Base-by-base conservation (phyloP, 2,797 vertebrate genomes). In the Clarias platycephalus region DNA sequence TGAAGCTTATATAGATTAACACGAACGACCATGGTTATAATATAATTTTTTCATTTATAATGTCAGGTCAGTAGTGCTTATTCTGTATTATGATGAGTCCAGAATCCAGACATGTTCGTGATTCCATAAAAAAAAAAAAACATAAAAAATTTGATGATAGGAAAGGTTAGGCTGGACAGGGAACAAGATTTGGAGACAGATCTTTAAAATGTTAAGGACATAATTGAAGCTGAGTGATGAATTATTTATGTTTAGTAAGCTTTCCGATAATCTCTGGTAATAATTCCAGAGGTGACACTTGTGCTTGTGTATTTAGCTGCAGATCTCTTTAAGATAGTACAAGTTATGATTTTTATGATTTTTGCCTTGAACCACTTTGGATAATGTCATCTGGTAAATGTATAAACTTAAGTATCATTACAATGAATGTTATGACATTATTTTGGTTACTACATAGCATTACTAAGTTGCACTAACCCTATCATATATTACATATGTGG, bases 401-500 rank as follows among this genome's bases (percentile, higher is more conserved):
- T 12, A n/a, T 63, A 63, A 63, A 79, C 15, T 44, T 44, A 44
- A 63, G 20, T 79, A 79, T 44, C 37, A 79, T 63, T 44, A 49
- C 4, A 10, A 20, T 44, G 6, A 13, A 9, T 79, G 58, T 63
- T 49, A 63, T 28, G 37, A 26, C 63, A 79, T 79, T 18, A 60
- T 49, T 64, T 79, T 79, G 60, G 60, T 79, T 20, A 26, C 77
- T 64, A n/a, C 64, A 28, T 64, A 79, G 34, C 44, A 37, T 64
- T 79, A 79, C 77, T 64, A 12, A 49, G 24, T 20, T 79, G 7
- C 60, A 79, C 28, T 28, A 31, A 53, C 22, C 12, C 8, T 13
- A 53, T 53, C 49, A 13, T 66, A 49, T 80, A 80, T 49, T 44
- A 49, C 77, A 80, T 63, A 80, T 83, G 82, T 79, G 62, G 74